Base-by-base conservation (phyloP, 2,888 invertebrate genomes). In the Monoplex corrugatus region DNA sequence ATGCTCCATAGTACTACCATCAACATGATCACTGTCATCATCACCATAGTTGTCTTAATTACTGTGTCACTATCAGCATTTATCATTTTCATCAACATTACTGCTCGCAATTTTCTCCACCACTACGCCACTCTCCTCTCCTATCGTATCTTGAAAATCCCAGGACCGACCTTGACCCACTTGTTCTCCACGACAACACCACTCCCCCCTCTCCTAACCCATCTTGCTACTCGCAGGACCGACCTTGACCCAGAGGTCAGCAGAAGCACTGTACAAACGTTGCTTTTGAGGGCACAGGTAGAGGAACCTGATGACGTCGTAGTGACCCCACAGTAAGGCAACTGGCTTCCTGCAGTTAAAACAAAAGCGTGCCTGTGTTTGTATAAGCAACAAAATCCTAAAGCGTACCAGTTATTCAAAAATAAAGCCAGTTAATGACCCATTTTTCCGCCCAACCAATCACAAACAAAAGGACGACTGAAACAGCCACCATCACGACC, bases 221-320 rank as follows among this genome's bases (percentile, higher is more conserved):
- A 5, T 43, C 19, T 43, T 8, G 28, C 6, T 43, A 40, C 80
- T 28, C 80, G 6, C 80, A 57, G 23, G 23, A 68, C 68, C 90
- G 90, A 96, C 96, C 94, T 95, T 95, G 63, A 96, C 92, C 91
- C 95, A 96, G 91, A 95, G 95, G 90, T 96, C 96, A 80, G 95
- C 95, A 32, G 96, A 96, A 80, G 96, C 93, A 91, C 95, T 95
- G 93, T 95, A 96, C 75, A 96, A 94, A 87, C 96, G 92, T 91
- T 95, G 94, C 80, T 95, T 96, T 78, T 96, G 95, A 83, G 95
- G 95, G 28, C 95, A 95, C 44, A 96, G 94, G 89, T 94, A 93
- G 83, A 96, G 89, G 92, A 94, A 95, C 91, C 95, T 95, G 84
- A 96, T 95, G 23, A 96, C 96, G 43, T 95, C 94, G 90, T 94